Evolutionary conservation across 2,888 invertebrate genomes (phyloP), one percentile per base, ranked within the genome.

Genomic region (Ophion ventricosus): DNA sequence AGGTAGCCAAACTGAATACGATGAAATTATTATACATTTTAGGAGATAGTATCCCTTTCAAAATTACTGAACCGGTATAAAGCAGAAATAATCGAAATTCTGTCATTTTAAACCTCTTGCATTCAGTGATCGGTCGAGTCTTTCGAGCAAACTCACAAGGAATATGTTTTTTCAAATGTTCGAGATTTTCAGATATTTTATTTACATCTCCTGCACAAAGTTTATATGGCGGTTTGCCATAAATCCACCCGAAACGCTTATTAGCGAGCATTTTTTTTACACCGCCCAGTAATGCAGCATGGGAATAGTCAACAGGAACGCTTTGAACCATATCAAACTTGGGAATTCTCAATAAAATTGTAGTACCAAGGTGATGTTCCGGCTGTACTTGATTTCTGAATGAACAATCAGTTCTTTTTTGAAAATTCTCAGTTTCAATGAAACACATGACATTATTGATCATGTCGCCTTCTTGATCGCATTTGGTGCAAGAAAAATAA

Each of bases 131-230:
- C 20, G 82, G 56, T 43, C 87, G 70, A 20, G 87, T 85, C 57
- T 88, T 87, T 54, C 89, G 81, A 26, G 81, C 84, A 80, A 89
- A 89, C 57, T 89, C 88, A 56, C 81, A 84, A 29, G 89, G 89
- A 57, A 87, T 85, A 80, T 80, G 43, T 49, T 66, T 75, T 66
- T 61, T 83, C 61, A 87, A 43, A 11, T 56, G 29, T 10, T 59
- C 54, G 54, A 77, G 78, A 64, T 26, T 25, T 0, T 76, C 25
- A 63, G 25, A 76, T 69, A 70, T 75, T 76, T 61, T 69, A 67
- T 20, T 82, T 25, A 79, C 75, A 80, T 83, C 75, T 61, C 73
- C 54, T 10, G 83, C 80, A 69, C 72, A 49, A 66, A 78, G 75
- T 69, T 79, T 86, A 54, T 78, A 43, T 66, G 80, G 78, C 57